Evolutionary conservation across 2,113 vertebrate genomes (phyloP).

Genomic region (Sorex fumeus): DNA sequence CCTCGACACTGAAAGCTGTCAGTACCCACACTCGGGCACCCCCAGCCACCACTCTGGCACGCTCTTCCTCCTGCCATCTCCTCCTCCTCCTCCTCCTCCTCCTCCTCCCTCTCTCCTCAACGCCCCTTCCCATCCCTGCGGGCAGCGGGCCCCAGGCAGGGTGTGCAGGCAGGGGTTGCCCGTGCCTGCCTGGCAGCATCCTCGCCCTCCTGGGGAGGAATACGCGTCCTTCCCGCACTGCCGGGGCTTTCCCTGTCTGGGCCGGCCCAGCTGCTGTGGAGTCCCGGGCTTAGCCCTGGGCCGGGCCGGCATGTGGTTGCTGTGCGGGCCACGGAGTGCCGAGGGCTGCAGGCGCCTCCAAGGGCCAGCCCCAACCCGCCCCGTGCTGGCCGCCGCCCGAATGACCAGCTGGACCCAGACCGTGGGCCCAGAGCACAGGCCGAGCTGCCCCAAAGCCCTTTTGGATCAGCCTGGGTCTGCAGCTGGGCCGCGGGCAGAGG

Average conservation of each 20-base stretch:
- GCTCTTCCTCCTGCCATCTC: neutral
- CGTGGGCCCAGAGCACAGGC: constrained; percentile 65
- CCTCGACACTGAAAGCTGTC: neutral
- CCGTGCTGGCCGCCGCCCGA: neutral
- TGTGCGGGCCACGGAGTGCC: no score
- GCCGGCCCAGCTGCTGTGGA: no score
- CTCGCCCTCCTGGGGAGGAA: no score
- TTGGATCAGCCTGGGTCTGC: constrained; percentile 68
- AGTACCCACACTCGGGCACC: constrained; percentile 1
- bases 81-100: neutral
- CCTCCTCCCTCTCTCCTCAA: neutral
- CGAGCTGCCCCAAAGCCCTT: constrained; percentile 77
- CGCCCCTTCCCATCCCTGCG: neutral
- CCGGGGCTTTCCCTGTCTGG: no score
- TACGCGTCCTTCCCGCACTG: no score
- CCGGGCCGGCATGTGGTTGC: no score
- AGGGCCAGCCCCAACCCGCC: no score
- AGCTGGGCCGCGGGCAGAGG: constrained; percentile 77
- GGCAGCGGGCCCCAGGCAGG: no score
- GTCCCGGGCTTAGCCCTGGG: no score
- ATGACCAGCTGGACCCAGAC: constrained; percentile 54
- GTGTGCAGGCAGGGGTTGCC: no score
- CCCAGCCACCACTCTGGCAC: neutral
- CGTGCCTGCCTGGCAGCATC: no score
- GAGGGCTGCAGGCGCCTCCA: no score